Evolutionary conservation across 1,140 invertebrate species (phyloP), one percentile per base, ranked within the genome.

Genomic region (Bombus sibiricus): DNA sequence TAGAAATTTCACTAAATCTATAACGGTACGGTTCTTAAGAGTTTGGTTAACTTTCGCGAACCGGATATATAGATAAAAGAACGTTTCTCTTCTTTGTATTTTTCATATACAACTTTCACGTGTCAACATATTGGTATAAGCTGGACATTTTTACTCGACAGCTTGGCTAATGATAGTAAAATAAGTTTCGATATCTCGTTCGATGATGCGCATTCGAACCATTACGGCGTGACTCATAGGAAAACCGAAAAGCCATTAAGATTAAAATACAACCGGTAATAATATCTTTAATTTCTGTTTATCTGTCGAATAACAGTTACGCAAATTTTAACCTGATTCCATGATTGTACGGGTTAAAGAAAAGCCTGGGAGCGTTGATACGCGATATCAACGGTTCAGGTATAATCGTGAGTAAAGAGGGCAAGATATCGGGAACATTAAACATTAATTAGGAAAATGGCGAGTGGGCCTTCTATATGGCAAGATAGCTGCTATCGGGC

Each of bases 361-460:
- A 41, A 80, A 66, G 53, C 25, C 77, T 59, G 79, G 79, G 59
- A 59, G 62, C 39, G 57, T 66, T 28, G 59, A 66, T 80, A 83
- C 32, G 81, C 66, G 68, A 86, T 84, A 88, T 75, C 83, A 74
- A 85, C 43, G 12, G 72, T 28, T 25, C 83, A 32, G 68, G 62
- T 75, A 68, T 81, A 88, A 86, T 90, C 86, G 81, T 53, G 80
- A 64, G 57, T 32, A 91, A 87, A 53, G 84, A 87, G 89, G 89
- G 81, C 89, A 91, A 69, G 89, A 91, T 91, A 91, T 88, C 82
- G 79, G 13, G 12, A 47, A 71, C 91, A 92, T 92, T 92, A 91
- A 92, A 91, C 89, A 88, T 92, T 92, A 92, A 92, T 92, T 92
- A 89, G 90, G 85, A 92, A 92, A 92, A 92, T 91, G 91, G 89